Percentiles rank a stretch among this genome's conserved stretches.
Conservation (phyloP, 2,888 invertebrate species). For the Lamellibrachia satsuma region DNA sequence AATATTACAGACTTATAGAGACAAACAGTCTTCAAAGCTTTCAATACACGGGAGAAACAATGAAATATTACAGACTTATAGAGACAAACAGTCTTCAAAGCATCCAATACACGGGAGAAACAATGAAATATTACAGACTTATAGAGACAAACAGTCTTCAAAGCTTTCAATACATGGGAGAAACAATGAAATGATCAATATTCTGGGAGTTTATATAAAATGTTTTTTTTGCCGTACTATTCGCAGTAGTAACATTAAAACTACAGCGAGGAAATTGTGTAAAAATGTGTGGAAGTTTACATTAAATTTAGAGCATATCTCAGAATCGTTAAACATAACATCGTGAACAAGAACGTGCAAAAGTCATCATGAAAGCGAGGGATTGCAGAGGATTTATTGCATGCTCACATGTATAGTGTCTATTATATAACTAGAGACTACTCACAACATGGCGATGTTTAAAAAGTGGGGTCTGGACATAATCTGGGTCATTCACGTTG, state of each 20-base stretch:
- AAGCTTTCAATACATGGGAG: neutral
- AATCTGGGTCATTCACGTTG: slow-evolving; percentile 21
- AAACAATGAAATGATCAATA: neutral
- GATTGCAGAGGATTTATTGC: too few relatives aligned
- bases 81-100: neutral
- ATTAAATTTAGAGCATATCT: too few relatives aligned
- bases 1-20: neutral
- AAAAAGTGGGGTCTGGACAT: slow-evolving; percentile 25
- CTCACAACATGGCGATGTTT: neutral
- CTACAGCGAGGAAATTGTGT: too few relatives aligned
- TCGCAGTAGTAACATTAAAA: too few relatives aligned
- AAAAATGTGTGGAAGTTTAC: too few relatives aligned
- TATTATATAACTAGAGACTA: neutral
- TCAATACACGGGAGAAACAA: neutral
- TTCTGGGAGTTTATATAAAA: too few relatives aligned
- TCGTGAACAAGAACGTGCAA: too few relatives aligned
- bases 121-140: neutral
- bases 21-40: neutral
- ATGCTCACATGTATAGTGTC: too few relatives aligned
- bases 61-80: neutral
- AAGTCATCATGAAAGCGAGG: too few relatives aligned
- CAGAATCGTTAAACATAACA: too few relatives aligned
- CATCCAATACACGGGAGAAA: neutral
- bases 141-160: neutral
- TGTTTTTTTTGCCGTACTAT: too few relatives aligned